A percentile compares a stretch with the other conserved stretches of the same genome.
Evolutionary conservation across 2,113 vertebrate species (phyloP).

Genomic region (Podarcis muralis): DNA sequence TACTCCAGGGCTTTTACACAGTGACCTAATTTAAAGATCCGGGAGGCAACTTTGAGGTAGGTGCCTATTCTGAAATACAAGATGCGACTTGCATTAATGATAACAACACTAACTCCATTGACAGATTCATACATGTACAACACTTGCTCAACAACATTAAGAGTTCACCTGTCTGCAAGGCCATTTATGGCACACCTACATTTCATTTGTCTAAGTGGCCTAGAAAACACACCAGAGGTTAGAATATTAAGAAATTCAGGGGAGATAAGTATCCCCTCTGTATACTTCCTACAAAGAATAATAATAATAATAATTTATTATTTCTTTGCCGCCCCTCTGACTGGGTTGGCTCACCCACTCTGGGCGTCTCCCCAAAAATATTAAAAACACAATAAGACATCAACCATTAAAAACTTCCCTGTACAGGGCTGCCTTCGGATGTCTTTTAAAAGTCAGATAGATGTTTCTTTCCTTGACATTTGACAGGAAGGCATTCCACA

Average conservation of each 20-base stretch:
- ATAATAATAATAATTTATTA: no score
- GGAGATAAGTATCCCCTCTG: background rate
- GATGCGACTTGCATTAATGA: slow-evolving; percentile 54
- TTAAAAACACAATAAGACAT: no score
- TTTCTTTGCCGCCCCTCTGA: no score
- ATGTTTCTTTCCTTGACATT: no score
- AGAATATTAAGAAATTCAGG: background rate
- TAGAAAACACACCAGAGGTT: background rate
- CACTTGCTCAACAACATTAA: background rate
- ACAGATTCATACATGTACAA: slow-evolving; percentile 29
- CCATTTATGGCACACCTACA: background rate
- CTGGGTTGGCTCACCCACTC: no score
- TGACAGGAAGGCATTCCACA: no score
- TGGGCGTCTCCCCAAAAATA: no score
- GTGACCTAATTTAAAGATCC: slow-evolving; percentile 55
- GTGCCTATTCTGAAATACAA: slow-evolving; percentile 44
- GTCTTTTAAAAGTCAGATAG: no score
- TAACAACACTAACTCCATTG: slow-evolving; percentile 5
- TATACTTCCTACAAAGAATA: no score
- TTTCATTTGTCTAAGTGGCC: background rate
- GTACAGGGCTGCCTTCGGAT: no score
- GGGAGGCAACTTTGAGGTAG: slow-evolving; percentile 34
- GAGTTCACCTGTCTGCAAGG: slow-evolving; percentile 2
- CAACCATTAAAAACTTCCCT: no score
- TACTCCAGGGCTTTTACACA: background rate